Evolutionary conservation across 2,888 invertebrate species (phyloP).

Genomic region (Diachrysia chrysitis): DNA sequence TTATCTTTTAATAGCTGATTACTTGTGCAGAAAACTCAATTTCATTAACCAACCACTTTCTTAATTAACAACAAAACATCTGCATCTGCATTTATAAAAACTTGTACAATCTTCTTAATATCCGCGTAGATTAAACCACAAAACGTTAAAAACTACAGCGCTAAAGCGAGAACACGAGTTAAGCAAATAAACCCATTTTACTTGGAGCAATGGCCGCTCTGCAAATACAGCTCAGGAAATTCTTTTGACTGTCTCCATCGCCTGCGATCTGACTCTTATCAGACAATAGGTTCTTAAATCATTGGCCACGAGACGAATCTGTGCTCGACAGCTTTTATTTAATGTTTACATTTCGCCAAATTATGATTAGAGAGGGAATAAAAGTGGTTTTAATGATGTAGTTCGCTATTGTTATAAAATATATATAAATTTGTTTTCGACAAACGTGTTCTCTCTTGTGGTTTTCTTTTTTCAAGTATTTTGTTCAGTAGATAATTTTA

Average conservation of each 20-base stretch:
- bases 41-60: background rate
- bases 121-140: conserved; percentile 6
- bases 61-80: conserved; percentile 2
- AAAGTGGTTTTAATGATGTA: background rate
- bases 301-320: background rate
- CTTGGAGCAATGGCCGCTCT: conserved; percentile 29
- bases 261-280: background rate
- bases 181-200: conserved; percentile 40
- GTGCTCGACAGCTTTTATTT: conserved; percentile 1
- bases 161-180: conserved; percentile 22
- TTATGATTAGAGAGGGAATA: background rate
- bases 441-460: no score
- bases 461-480: no score
- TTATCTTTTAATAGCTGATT: background rate
- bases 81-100: conserved; percentile 6
- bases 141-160: conserved; percentile 21
- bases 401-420: background rate
- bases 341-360: background rate
- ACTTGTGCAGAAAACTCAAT: background rate
- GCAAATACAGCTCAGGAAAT: conserved; percentile 30
- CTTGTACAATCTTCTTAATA: conserved; percentile 7
- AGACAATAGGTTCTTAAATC: conserved; percentile 3
- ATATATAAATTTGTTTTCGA: background rate
- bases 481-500: no score
- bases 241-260: conserved; percentile 38